A percentile compares a stretch with the other conserved stretches of the same genome.
These are phyloP conservation scores for Heliconius erato DNA, from an alignment of 2,888 invertebrate species.

Conservation along the genomic window DNA sequence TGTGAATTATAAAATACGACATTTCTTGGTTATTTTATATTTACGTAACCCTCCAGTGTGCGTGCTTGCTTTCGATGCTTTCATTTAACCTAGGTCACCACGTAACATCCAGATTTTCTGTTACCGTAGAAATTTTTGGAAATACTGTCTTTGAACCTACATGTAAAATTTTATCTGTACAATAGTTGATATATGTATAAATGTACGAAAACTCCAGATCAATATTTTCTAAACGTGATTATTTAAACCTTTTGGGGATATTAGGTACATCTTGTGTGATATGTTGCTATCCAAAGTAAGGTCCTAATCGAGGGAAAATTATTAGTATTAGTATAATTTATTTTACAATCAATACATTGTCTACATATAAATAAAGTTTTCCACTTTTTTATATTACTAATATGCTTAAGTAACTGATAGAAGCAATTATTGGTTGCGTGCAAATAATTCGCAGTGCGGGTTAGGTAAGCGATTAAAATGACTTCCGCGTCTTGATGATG, in stretches of 20 bases:
- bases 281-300: not conserved
- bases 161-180: no score
- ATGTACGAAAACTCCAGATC: not conserved
- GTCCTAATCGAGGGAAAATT: no score
- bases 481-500: slow-evolving; percentile 60
- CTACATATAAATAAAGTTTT: not conserved
- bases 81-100: no score
- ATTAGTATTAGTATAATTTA: no score
- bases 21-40: not conserved
- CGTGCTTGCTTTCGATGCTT: not conserved
- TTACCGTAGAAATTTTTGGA: no score
- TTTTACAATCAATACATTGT: not conserved
- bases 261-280: not conserved
- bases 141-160: no score
- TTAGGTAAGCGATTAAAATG: slow-evolving; percentile 50
- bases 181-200: not conserved
- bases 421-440: slow-evolving; percentile 53
- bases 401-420: slow-evolving; percentile 28
- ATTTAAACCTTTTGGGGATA: no score
- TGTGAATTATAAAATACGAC: not conserved
- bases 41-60: not conserved
- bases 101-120: no score
- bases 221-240: not conserved
- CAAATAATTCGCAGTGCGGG: slow-evolving; percentile 47
- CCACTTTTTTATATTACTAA: not conserved